Evolutionary conservation across 1,140 invertebrate genomes (phyloP).

Genomic region (Orchestia grillus): DNA sequence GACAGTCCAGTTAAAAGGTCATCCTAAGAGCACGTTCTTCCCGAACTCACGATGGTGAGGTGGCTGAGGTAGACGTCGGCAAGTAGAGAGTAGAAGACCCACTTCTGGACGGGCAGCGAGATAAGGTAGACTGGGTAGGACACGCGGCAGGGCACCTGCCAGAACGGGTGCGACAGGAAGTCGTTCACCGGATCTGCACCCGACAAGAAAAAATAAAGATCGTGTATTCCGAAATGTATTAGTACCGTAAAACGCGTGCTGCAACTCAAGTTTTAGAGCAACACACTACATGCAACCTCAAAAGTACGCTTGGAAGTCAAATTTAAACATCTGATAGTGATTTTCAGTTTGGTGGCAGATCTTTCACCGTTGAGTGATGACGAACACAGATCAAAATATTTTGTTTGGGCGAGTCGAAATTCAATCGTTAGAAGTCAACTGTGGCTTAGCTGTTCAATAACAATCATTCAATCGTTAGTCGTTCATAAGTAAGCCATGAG

Average conservation of each 20-base stretch:
- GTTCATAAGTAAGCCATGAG: neutral
- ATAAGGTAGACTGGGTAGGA: constrained; percentile 11
- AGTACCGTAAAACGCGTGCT: no score
- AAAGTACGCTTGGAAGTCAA: no score
- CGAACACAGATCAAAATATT: neutral
- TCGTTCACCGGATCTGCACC: neutral
- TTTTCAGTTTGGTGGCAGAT: no score
- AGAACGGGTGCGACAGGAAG: constrained; percentile 38
- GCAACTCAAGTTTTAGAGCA: no score
- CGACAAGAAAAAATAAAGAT: neutral
- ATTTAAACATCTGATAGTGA: no score
- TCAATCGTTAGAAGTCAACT: neutral
- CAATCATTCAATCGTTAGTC: neutral
- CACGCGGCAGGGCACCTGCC: neutral
- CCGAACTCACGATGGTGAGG: neutral
- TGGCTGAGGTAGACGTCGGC: constrained; percentile 5
- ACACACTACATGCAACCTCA: no score
- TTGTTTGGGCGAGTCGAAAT: neutral
- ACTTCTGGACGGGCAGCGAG: constrained; percentile 14
- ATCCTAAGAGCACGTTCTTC: neutral
- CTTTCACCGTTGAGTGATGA: no score
- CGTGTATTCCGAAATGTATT: no score
- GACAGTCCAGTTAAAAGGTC: neutral
- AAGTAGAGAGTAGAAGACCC: neutral
- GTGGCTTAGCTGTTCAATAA: neutral